A percentile compares a stretch with the other conserved stretches of the same genome.
Conservation (phyloP, 2,113 vertebrate species). For the Calyptommatus sinebrachiatus region DNA sequence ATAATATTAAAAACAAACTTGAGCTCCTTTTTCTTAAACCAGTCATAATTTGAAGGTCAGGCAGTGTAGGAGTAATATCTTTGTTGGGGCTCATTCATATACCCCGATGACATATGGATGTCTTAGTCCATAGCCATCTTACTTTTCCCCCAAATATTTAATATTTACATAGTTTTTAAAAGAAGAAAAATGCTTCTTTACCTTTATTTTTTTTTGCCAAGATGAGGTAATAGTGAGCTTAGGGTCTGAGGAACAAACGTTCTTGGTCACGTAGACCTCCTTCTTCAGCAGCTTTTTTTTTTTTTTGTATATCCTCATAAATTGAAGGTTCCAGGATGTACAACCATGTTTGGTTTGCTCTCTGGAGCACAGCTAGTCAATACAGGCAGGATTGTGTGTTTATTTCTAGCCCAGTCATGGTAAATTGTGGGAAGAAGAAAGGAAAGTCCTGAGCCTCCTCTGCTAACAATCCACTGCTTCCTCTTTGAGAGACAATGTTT, state of each 20-base stretch:
- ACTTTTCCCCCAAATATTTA: too few relatives aligned
- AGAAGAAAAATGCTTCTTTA: conserved; percentile 21
- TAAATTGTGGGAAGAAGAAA: neutral
- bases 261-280: neutral
- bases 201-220: neutral
- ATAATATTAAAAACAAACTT: too few relatives aligned
- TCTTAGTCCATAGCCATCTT: too few relatives aligned
- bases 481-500: neutral
- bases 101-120: too few relatives aligned
- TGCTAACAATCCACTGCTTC: neutral
- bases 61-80: too few relatives aligned
- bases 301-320: too few relatives aligned
- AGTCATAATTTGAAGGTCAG: too few relatives aligned
- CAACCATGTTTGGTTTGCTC: neutral
- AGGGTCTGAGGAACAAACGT: neutral
- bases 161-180: conserved; percentile 21
- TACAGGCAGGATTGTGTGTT: neutral
- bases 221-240: rapidly evolving
- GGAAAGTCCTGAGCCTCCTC: neutral
- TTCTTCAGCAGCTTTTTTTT: rapidly evolving
- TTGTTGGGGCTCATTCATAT: too few relatives aligned
- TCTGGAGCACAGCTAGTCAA: neutral
- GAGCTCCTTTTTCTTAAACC: too few relatives aligned
- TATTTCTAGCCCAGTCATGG: neutral
- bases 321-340: too few relatives aligned